Evolutionary conservation across 2,113 vertebrate species (phyloP).

Genomic region (Sphaerodactylus townsendi): DNA sequence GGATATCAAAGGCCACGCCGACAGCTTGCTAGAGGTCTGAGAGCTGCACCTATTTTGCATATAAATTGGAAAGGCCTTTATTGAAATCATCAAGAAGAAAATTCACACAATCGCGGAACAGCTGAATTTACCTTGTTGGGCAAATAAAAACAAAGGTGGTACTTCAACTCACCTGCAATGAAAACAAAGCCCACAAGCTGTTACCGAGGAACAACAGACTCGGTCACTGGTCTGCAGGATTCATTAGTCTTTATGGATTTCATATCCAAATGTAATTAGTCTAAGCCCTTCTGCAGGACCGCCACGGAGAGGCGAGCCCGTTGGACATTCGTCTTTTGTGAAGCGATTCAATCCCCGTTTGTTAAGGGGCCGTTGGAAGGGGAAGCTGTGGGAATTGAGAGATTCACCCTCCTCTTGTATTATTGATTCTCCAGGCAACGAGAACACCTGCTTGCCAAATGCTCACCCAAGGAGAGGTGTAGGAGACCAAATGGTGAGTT

Average conservation of each 20-base stretch:
- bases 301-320: conserved; percentile 40
- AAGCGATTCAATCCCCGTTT: not conserved
- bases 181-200: conserved; percentile 67
- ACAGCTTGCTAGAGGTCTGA: conserved; percentile 63
- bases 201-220: conserved; percentile 49
- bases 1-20: conserved; percentile 48
- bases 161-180: conserved; percentile 57
- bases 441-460: not conserved
- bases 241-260: conserved; percentile 60
- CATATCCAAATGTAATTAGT: conserved; percentile 43
- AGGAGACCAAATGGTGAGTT: not conserved
- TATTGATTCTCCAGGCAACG: conserved; percentile 6
- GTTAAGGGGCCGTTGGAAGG: not conserved
- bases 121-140: conserved; percentile 65
- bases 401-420: not conserved
- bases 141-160: conserved; percentile 63
- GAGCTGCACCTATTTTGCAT: conserved; percentile 71
- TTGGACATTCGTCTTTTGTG: conserved; percentile 5
- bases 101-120: conserved; percentile 64
- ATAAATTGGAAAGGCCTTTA: conserved; percentile 74
- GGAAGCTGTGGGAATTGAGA: not conserved
- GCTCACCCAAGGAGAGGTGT: not conserved
- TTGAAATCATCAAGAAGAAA: conserved; percentile 63
- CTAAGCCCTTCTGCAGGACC: not conserved
- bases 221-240: conserved; percentile 51